A percentile compares a stretch with the other conserved stretches of the same genome.
Evolutionary conservation across 2,888 invertebrate species (phyloP).

Genomic region (Mimas tiliae): DNA sequence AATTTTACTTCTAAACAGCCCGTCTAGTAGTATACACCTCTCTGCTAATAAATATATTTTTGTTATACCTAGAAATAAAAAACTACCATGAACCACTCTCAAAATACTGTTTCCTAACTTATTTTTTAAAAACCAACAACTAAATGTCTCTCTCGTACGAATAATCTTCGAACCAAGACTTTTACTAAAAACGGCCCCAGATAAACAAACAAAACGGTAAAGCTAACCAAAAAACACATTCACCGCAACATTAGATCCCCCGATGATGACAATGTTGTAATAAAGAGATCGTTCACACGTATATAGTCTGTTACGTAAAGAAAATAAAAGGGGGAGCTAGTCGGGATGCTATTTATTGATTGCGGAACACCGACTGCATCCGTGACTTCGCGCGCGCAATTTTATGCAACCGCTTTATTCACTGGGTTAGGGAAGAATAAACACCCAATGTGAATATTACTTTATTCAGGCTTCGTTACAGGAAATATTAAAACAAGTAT

Average conservation of each 20-base stretch:
- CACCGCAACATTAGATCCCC: conserved; percentile 34
- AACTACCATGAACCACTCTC: no score
- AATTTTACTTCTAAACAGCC: no score
- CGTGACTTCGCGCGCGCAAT: background rate
- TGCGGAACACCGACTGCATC: conserved; percentile 27
- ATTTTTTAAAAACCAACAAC: no score
- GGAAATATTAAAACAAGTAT: background rate
- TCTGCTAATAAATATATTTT: no score
- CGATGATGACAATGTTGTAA: conserved; percentile 34
- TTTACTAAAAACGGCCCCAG: conserved; percentile 4
- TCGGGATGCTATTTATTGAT: conserved; percentile 48
- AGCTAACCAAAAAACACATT: conserved; percentile 33
- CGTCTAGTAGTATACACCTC: no score
- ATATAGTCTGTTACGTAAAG: conserved; percentile 39
- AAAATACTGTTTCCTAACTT: no score
- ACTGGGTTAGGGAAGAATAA: background rate
- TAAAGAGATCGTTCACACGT: conserved; percentile 39
- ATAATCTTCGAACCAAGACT: background rate
- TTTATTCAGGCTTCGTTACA: background rate
- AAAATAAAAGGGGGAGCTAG: conserved; percentile 46
- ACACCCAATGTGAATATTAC: background rate
- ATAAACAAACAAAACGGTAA: conserved; percentile 25
- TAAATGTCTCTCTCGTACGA: no score
- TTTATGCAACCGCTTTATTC: conserved; percentile 10
- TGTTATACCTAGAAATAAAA: no score